Percentiles rank a stretch among this genome's conserved stretches.
Evolutionary conservation across 2,888 invertebrate genomes (phyloP).

Genomic region (Rhagium mordax): DNA sequence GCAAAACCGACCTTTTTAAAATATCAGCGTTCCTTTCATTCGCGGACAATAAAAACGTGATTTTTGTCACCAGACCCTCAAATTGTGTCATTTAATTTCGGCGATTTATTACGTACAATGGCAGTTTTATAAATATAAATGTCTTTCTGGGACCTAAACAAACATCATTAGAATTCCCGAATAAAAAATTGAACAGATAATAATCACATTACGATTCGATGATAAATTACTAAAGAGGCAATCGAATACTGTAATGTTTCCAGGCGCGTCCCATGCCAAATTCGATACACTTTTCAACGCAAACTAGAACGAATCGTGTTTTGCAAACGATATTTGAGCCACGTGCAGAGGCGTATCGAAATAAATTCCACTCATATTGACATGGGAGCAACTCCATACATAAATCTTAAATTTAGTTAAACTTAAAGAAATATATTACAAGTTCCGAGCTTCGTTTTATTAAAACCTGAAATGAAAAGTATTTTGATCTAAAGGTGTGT

Average conservation of each 20-base stretch:
- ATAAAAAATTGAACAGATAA: conserved; percentile 45
- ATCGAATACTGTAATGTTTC: conserved; percentile 37
- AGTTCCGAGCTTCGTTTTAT: not conserved
- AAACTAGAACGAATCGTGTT: conserved; percentile 38
- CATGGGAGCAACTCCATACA: conserved; percentile 39
- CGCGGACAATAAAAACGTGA: not conserved
- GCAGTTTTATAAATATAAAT: conserved; percentile 32
- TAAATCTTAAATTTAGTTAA: conserved; percentile 33
- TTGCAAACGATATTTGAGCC: conserved; percentile 41
- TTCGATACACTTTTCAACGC: conserved; percentile 41
- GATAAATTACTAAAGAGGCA: conserved; percentile 44
- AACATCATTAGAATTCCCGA: conserved; percentile 28
- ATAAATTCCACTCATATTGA: conserved; percentile 42
- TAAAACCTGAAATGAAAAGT: not conserved
- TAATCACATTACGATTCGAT: conserved; percentile 47
- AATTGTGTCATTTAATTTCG: conserved; percentile 12
- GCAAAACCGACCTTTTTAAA: not conserved
- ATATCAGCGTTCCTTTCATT: not conserved
- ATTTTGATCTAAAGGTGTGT: conserved; percentile 10
- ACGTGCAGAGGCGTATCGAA: conserved; percentile 48
- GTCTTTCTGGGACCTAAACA: conserved; percentile 27
- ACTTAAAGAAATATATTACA: conserved; percentile 22
- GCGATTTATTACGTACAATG: conserved; percentile 22
- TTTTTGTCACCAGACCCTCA: not conserved
- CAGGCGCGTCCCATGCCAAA: conserved; percentile 8